Base-by-base conservation (phyloP, 2,113 vertebrate species). In the Chaetodon auriga region DNA sequence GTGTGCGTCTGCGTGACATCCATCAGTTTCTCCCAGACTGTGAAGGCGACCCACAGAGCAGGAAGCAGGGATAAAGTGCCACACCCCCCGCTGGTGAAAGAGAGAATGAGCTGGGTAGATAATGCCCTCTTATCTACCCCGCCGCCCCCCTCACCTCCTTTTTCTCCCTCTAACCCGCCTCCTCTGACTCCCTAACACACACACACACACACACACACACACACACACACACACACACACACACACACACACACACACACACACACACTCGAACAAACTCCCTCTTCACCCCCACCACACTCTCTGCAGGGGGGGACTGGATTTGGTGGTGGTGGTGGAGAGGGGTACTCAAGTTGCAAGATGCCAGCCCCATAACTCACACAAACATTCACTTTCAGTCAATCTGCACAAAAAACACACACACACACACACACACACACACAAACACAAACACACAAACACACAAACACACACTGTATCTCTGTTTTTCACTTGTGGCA, bases 71-170 rank as follows among this genome's bases (percentile, higher is more conserved):
- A 91, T 82, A 90, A 90, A 82, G 83, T 69, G 10, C 75, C 85
- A 88, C 87, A 88, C 89, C 87, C 90, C 92, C 93, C 84, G 78
- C 89, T 90, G 91, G 87, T 83, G 77, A 88, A 86, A 86, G 81
- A 83, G 75, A 86, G 91, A 93, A 90, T 90, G 89, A 94, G 91
- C 83, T 76, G 86, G 83, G 90, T 72, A 89, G 87, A 94, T 93
- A 92, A 93, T 90, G 87, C 86, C 85, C 81, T 82, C 83, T 92
- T 90, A 92, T 92, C 93, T 81, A 30, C 68, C 76, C 61, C 75
- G 54, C 63, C 62, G 62, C 71, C 57, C 58, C 41, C n/a, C 62
- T 43, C 68, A 23, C 77, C 72, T 69, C 80, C 75, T 6, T 72
- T 78, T 73, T 58, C 66, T 63, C 65, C 48, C 80, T 62, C 70